Evolutionary conservation across 2,113 vertebrate genomes (phyloP).

Genomic region (Pampusana beccarii): DNA sequence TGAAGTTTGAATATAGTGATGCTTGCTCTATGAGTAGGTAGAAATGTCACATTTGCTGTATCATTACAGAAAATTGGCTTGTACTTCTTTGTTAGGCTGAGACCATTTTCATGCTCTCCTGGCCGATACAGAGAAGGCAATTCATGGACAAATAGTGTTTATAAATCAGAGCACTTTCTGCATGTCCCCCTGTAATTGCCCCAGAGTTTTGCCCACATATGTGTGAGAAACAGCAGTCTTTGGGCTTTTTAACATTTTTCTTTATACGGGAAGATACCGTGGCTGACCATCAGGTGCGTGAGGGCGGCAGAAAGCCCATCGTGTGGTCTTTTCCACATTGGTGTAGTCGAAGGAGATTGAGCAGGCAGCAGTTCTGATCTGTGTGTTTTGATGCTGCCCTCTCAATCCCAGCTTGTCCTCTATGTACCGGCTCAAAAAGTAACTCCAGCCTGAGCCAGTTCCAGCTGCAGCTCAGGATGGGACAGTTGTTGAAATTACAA

Average conservation of each 20-base stretch:
- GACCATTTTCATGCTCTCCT: neutral
- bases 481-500: neutral
- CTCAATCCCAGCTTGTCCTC: neutral
- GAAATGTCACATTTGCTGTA: neutral
- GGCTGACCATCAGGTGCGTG: neutral
- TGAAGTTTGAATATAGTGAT: neutral
- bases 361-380: neutral
- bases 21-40: neutral
- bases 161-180: neutral
- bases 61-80: neutral
- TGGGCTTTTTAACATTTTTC: neutral
- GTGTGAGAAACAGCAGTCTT: neutral
- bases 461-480: neutral
- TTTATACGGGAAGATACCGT: rapidly evolving
- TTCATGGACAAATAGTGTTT: neutral
- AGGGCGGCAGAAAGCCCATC: neutral
- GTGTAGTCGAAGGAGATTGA: rapidly evolving
- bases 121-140: neutral
- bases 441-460: neutral
- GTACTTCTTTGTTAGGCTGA: neutral
- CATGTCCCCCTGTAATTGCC: neutral
- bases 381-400: neutral
- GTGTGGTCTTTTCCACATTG: rapidly evolving
- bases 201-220: neutral
- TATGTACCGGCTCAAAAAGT: neutral